Base-by-base conservation (phyloP, 2,888 invertebrate species). In the Drosophila heteroneura region DNA sequence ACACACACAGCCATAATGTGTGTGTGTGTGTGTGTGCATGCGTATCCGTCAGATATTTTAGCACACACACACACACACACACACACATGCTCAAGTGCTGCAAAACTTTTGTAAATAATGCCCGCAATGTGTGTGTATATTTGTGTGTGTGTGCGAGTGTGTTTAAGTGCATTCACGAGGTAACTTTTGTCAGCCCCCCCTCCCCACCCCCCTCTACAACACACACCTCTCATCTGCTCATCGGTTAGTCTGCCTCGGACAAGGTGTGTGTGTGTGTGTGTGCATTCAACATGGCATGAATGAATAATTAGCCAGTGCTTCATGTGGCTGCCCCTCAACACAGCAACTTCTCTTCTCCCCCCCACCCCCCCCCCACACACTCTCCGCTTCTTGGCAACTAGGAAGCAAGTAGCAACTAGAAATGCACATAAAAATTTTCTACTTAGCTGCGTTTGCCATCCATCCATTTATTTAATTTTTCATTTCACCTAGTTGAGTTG, bases 271-370 rank as follows among this genome's bases (percentile, higher is more conserved):
- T 49, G 26, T 47, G 47, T 26, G 26, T 51, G 51, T 51, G 51
- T 28, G 51, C 88, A 87, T 89, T 89, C 88, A 89, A 87, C 88
- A 89, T 89, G 88, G 87, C 88, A 87, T 89, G 88, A 89, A 89
- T 89, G 88, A 89, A 87, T 89, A 89, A 89, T 89, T 89, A 89
- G 88, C 84, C 86, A 83, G 77, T 53, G 81, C 76, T 79, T 70
- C 83, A 59, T 76, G 66, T 64, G 77, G 49, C 59, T 70, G 39
- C 58, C 70, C 70, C 76, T 39, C 44, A 65, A 44, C 26, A 19
- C 28, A 19, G 41, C n/a, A 41, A 7, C 16, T 5, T 9, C 22
- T 47, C 19, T 16, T 37, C 30, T 28, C 32, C 7, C 39, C 3
- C 22, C 5, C 30, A 22, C 26, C 19, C 3, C 14, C 22, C 44